phyloP scores from a whole-genome alignment of 2,797 vertebrate species.

The Rhynchotus rufescens region DNA sequence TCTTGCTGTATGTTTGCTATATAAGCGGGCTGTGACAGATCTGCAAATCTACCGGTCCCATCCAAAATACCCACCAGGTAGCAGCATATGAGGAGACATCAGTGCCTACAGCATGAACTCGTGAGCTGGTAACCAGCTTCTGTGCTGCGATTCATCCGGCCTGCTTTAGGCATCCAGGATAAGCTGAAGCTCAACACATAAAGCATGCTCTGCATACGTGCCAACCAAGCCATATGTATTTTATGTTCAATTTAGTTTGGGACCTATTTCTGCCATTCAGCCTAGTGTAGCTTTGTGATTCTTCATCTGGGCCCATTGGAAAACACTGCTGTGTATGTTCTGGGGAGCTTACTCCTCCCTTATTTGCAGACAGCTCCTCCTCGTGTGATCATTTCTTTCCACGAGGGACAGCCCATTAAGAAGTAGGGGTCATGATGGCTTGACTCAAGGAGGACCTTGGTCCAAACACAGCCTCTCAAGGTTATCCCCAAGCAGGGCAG shows the following conservation, averaged over 20 bases:
- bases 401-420: not conserved
- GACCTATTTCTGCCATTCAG: not conserved
- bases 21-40: fast-evolving
- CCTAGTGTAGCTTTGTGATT: not conserved
- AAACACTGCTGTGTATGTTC: not conserved
- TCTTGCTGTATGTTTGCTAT: not conserved
- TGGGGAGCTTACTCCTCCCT: not conserved
- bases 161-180: not conserved
- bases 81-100: not conserved
- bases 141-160: not conserved
- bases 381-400: not conserved
- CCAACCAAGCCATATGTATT: not conserved
- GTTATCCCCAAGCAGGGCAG: slow-evolving; percentile 12
- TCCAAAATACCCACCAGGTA: not conserved
- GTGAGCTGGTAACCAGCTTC: not conserved
- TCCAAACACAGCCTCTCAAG: not conserved
- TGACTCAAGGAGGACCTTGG: not conserved
- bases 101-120: not conserved
- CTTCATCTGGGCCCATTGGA: not conserved
- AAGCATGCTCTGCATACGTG: not conserved
- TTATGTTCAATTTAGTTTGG: not conserved
- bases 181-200: not conserved
- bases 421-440: not conserved
- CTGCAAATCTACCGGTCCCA: not conserved
- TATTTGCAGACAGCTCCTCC: not conserved